phyloP scores from a whole-genome alignment of 2,797 vertebrate species.

The Gambelia wislizenii region DNA sequence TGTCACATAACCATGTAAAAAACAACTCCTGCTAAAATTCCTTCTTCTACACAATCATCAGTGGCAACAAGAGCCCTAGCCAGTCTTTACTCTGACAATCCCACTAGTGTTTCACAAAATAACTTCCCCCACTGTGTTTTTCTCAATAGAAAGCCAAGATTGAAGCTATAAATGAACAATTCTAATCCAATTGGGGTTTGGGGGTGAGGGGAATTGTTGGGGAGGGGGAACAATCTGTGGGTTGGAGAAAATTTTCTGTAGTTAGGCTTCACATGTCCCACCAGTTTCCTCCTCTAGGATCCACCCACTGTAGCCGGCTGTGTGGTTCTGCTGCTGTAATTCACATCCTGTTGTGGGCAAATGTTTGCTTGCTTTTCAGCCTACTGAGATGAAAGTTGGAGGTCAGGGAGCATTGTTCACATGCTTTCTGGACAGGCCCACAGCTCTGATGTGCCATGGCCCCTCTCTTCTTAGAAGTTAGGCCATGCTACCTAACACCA shows the following conservation, averaged over 20 bases:
- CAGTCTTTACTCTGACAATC: neutral
- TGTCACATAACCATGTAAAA: too few relatives aligned
- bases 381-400: neutral
- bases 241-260: neutral
- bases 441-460: neutral
- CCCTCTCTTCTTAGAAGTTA: neutral
- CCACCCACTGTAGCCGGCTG: neutral
- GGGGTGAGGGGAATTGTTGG: neutral
- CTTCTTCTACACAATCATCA: too few relatives aligned
- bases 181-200: neutral
- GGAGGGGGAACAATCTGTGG: neutral
- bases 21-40: too few relatives aligned
- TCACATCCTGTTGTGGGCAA: conserved; percentile 36
- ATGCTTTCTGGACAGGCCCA: neutral
- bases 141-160: neutral
- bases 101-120: neutral
- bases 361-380: neutral
- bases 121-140: neutral
- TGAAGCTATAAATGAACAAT: neutral
- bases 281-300: neutral
- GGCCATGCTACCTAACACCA: neutral
- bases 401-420: neutral
- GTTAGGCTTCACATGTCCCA: neutral
- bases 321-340: conserved; percentile 5
- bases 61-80: too few relatives aligned